phyloP scores from a whole-genome alignment of 1,140 invertebrate species.

The Hyles euphorbiae region DNA sequence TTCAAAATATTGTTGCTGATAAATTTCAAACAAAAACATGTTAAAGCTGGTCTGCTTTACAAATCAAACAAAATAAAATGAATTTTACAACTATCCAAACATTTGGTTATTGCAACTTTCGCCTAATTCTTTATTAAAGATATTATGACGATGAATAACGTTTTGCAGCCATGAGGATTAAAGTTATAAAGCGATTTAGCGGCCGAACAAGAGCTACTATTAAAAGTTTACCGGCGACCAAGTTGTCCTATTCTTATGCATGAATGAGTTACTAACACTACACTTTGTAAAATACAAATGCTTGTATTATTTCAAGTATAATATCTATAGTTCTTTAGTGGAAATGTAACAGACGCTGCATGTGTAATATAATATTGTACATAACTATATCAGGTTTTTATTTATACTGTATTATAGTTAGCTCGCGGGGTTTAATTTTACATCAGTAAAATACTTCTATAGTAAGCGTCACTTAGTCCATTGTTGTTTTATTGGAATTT shows the following conservation, averaged over 20 bases:
- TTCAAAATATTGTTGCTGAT: no score
- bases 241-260: slow-evolving; percentile 31
- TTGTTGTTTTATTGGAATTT: no score
- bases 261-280: slow-evolving; percentile 26
- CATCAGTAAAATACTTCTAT: no score
- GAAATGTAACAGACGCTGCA: not conserved
- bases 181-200: slow-evolving; percentile 27
- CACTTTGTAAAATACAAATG: slow-evolving; percentile 14
- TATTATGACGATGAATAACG: slow-evolving; percentile 15
- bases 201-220: slow-evolving; percentile 23
- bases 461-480: no score
- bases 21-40: no score
- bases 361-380: not conserved
- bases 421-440: no score
- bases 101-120: not conserved
- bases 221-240: slow-evolving; percentile 27
- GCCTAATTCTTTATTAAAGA: not conserved
- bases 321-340: not conserved
- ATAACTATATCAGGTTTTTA: no score
- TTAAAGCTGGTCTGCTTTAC: no score
- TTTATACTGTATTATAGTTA: no score
- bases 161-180: slow-evolving; percentile 17
- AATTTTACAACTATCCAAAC: not conserved
- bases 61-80: no score
- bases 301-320: not conserved